phyloP scores from a whole-genome alignment of 2,888 invertebrate genomes.

The Drosophila hamatofila region DNA sequence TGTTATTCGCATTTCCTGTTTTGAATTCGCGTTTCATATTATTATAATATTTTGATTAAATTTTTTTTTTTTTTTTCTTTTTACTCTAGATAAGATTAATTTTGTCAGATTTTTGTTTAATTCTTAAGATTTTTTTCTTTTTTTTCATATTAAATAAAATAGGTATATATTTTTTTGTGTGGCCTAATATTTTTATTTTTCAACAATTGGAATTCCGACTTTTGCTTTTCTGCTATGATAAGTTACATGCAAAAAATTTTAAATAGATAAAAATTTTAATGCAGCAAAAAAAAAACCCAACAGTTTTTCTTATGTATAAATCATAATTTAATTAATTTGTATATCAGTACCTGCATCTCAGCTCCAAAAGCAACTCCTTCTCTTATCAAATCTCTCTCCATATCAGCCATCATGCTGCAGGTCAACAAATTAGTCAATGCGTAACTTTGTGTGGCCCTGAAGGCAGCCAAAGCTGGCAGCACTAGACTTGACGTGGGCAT shows the following conservation, averaged over 20 bases:
- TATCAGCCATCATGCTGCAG: slow-evolving; percentile 3
- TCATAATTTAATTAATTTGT: not conserved
- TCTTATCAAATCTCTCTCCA: not conserved
- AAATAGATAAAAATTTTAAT: no score
- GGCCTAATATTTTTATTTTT: no score
- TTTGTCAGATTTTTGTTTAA: not conserved
- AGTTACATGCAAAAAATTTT: no score
- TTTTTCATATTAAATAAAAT: no score
- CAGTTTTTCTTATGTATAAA: no score
- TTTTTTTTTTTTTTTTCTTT: no score
- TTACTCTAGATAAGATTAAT: not conserved
- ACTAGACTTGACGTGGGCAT: slow-evolving; percentile 11
- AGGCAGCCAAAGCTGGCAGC: slow-evolving; percentile 7
- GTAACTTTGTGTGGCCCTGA: slow-evolving; percentile 36
- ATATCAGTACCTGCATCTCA: not conserved
- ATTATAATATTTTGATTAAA: not conserved
- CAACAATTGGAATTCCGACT: no score
- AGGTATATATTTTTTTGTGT: no score
- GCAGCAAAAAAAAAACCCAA: no score
- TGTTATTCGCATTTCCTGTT: not conserved
- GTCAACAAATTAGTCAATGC: slow-evolving; percentile 22
- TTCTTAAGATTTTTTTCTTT: not conserved
- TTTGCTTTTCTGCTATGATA: no score
- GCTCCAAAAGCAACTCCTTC: not conserved
- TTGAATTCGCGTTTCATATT: not conserved